Evolutionary conservation across 2,113 vertebrate species (phyloP).

Genomic region (Silurus asotus): DNA sequence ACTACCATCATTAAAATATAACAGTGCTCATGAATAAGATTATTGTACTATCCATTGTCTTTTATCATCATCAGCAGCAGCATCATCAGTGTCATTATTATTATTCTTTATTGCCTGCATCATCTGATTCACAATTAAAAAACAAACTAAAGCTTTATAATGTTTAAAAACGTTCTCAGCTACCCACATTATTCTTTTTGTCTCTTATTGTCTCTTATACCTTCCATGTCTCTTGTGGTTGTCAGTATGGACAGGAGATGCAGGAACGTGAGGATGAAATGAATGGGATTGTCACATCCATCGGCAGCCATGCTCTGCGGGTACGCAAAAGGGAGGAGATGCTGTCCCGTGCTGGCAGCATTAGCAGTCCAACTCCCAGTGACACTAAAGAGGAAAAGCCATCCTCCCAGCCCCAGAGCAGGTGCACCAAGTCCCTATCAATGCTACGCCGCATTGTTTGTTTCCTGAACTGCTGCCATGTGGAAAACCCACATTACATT

Average conservation of each 20-base stretch:
- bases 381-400: constrained; percentile 66
- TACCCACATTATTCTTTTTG: not conserved
- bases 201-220: too few species aligned
- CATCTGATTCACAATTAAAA: not conserved
- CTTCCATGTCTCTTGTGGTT: not conserved
- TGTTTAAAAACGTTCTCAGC: not conserved
- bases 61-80: constrained; percentile 32
- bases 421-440: constrained; percentile 66
- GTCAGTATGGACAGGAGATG: constrained; percentile 72
- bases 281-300: constrained; percentile 79
- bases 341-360: constrained; percentile 55
- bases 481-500: constrained; percentile 90
- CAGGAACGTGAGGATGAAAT: constrained; percentile 77
- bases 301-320: constrained; percentile 65
- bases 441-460: constrained; percentile 73
- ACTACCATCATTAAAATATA: constrained; percentile 2
- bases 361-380: constrained; percentile 64
- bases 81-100: constrained; percentile 26
- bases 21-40: not conserved
- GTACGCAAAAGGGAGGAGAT: constrained; percentile 69
- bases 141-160: not conserved
- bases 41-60: not conserved
- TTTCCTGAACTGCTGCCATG: constrained; percentile 77
- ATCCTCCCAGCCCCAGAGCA: constrained; percentile 60
- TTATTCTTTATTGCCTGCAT: not conserved